Percentiles rank a stretch among this genome's conserved stretches.
Conservation (phyloP, 2,888 invertebrate species). For the Aporophyla lueneburgensis region DNA sequence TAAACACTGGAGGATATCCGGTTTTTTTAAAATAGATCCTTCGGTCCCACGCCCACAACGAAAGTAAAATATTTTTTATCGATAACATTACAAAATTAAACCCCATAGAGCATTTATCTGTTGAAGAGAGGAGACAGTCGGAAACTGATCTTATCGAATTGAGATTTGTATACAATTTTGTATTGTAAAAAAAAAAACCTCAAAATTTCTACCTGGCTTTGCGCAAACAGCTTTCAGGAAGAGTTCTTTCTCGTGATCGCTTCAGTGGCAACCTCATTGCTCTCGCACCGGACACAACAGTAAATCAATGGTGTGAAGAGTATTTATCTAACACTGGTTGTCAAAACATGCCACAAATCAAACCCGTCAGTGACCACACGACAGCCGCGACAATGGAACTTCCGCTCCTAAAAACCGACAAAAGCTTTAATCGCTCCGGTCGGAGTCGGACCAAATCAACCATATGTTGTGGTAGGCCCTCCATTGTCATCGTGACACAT, state of each 20-base stretch:
- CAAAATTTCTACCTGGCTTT: conserved; percentile 73
- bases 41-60: conserved; percentile 83
- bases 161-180: conserved; percentile 69
- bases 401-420: conserved; percentile 81
- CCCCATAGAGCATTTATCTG: conserved; percentile 74
- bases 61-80: conserved; percentile 71
- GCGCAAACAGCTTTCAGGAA: conserved; percentile 69
- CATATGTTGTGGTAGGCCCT: conserved; percentile 77
- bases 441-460: conserved; percentile 66
- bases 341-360: conserved; percentile 85
- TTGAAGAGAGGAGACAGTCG: conserved; percentile 69
- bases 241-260: conserved; percentile 58
- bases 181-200: conserved; percentile 61
- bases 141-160: conserved; percentile 79
- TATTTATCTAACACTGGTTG: conserved; percentile 80
- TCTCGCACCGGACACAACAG: conserved; percentile 69
- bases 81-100: conserved; percentile 77
- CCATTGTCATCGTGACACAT: conserved; percentile 69
- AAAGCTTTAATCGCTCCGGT: conserved; percentile 75
- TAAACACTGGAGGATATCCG: conserved; percentile 85
- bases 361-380: conserved; percentile 81
- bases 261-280: conserved; percentile 60
- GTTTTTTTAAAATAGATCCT: conserved; percentile 76
- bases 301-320: conserved; percentile 72
- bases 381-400: conserved; percentile 79